Conservation (phyloP, 2,888 invertebrate genomes). For the Polyommatus icarus region DNA sequence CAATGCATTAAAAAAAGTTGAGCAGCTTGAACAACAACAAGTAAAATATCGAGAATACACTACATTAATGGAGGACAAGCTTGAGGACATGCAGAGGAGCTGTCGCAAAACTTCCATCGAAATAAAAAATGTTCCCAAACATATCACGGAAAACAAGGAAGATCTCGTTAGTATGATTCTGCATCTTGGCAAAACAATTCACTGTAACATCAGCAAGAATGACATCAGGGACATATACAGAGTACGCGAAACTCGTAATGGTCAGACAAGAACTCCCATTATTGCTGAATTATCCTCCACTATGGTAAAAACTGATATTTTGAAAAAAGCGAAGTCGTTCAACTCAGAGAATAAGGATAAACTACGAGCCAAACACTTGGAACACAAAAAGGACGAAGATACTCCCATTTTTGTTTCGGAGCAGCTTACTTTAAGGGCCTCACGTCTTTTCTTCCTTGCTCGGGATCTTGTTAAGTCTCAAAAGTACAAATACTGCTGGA, state of each 20-base stretch:
- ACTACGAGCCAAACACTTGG: conserved; percentile 35
- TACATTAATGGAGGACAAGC: too few relatives aligned
- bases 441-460: conserved; percentile 34
- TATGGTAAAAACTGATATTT: conserved; percentile 33
- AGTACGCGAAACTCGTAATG: conserved; percentile 28
- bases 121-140: too few relatives aligned
- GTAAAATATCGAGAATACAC: too few relatives aligned
- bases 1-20: too few relatives aligned
- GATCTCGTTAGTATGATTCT: conserved; percentile 25
- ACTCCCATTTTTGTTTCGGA: not conserved
- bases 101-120: too few relatives aligned
- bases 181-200: conserved; percentile 33
- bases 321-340: conserved; percentile 33
- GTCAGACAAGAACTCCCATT: conserved; percentile 21
- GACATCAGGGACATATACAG: conserved; percentile 40
- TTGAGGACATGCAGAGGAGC: too few relatives aligned
- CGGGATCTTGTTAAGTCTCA: conserved; percentile 36
- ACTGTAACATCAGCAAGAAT: conserved; percentile 33
- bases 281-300: conserved; percentile 34
- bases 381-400: conserved; percentile 29
- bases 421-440: conserved; percentile 18
- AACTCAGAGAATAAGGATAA: conserved; percentile 35
- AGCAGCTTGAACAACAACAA: too few relatives aligned
- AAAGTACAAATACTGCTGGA: conserved; percentile 40
- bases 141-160: conserved; percentile 36